Base-by-base conservation (phyloP, 2,888 invertebrate genomes). In the Itoplectis maculator region DNA sequence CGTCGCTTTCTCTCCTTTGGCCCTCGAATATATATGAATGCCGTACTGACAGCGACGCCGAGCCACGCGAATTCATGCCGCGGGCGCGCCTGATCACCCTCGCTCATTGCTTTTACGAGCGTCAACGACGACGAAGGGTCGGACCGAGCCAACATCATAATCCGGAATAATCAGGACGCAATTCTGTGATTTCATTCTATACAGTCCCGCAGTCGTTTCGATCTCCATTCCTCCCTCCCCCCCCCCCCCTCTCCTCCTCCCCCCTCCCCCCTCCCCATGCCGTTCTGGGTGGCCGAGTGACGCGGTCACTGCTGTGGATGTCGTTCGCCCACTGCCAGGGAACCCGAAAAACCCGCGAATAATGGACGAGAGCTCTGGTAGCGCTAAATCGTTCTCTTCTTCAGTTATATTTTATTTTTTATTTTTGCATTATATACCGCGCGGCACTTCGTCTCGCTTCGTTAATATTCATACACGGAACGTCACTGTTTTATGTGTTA, bases 81-180 rank as follows among this genome's bases (percentile, higher is more conserved):
- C 56, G 15, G 37, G 61, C 35, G 61, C 35, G 61, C 40, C 15
- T 61, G 37, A 61, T 61, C 61, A 61, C 40, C 18, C 61, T 61
- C 18, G 37, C 61, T 61, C 61, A 18, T 35, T 61, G 42, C 72
- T 76, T 68, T 66, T 61, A 76, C 49, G 76, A 73, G 72, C 68
- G 66, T 61, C 45, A 77, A 59, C 72, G 59, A 54, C 18, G 45
- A 18, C n/a, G 47, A 40, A 68, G 82, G 72, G 61, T 61, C 66
- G 59, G n/a, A 65, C 63, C 56, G 49, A 79, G 68, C 75, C 79
- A 76, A 82, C 76, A 82, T 82, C 79, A 72, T 82, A 79, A 82
- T 82, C 75, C 68, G n/a, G 72, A 82, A 79, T 82, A 82, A 82
- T 82, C 79, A 76, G 51, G 45, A 59, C 59, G 68, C 61, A 76